Conservation (phyloP, 1,140 invertebrate species). For the Drosophila ambigua region DNA sequence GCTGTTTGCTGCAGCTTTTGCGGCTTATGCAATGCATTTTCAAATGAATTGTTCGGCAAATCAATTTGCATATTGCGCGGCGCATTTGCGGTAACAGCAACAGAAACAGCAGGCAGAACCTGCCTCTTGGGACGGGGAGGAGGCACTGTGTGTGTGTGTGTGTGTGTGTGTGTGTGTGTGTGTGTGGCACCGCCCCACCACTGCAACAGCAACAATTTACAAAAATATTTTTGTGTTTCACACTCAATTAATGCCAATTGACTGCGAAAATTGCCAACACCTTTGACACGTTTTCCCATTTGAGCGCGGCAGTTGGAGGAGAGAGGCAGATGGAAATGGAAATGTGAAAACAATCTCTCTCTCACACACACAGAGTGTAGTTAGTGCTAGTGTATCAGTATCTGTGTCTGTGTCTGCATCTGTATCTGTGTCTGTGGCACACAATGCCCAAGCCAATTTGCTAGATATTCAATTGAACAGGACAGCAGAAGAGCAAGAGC, state of each 20-base stretch:
- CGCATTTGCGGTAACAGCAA: constrained; percentile 56
- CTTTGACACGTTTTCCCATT: constrained; percentile 68
- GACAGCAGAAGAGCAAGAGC: constrained; percentile 1
- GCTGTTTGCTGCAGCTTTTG: constrained; percentile 52
- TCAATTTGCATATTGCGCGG: constrained; percentile 80
- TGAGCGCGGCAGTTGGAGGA: constrained; percentile 6
- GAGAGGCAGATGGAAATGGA: background rate
- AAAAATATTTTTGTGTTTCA: constrained; percentile 81
- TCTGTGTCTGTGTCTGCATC: background rate
- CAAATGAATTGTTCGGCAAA: constrained; percentile 77
- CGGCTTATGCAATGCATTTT: constrained; percentile 75
- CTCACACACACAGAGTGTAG: background rate
- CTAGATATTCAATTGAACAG: background rate
- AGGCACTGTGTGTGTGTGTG: too few relatives aligned
- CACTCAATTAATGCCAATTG: constrained; percentile 82
- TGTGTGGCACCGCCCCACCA: too few relatives aligned
- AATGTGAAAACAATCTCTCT: constrained; percentile 26
- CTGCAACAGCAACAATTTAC: constrained; percentile 55
- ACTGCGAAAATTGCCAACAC: constrained; percentile 81
- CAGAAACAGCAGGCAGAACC: background rate
- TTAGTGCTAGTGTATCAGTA: constrained; percentile 3
- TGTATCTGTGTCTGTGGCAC: background rate
- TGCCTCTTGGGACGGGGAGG: too few relatives aligned
- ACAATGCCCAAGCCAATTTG: constrained; percentile 21
- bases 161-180: too few relatives aligned